Base-by-base conservation (phyloP, 2,888 invertebrate genomes). In the Dyspetes luteomarginatus region DNA sequence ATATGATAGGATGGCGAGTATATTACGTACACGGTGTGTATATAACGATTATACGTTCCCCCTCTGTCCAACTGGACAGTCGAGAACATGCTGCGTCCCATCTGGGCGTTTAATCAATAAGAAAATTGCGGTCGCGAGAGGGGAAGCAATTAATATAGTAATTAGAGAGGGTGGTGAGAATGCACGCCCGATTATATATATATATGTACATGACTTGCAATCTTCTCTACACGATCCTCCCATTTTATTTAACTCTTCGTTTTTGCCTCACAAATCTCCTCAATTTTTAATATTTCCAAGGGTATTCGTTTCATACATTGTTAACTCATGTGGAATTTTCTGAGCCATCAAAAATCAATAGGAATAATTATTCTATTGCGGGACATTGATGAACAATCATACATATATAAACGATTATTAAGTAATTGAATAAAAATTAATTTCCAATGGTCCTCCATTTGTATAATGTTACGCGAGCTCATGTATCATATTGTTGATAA, bases 91-190 rank as follows among this genome's bases (percentile, higher is more conserved):
- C 43, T 55, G 64, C n/a, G n/a, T 45, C 68, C 73, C 64, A 77
- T 68, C 64, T 81, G 81, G 77, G 81, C 81, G 77, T 81, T 81
- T 81, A 81, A 81, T 81, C 77, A 81, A 81, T 81, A 78, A 81
- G 77, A 74, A 81, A 81, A 82, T 81, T 78, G 78, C 81, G 69
- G 82, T 82, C 77, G 75, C 82, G 56, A 68, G 73, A 60, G 78
- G 82, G 78, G 84, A 86, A 86, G 85, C 82, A 89, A 90, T 88
- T 88, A 88, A 88, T 88, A 86, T 84, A 86, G 87, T 85, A 86
- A 88, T 89, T 88, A 85, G 84, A 80, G 71, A 71, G 82, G 43
- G 72, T 82, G 85, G 79, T 84, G 78, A 82, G 56, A 64, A 73
- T 58, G 73, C 56, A 64, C 64, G 77, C 50, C 60, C 72, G 72